A percentile compares a stretch with the other conserved stretches of the same genome.
Conservation (phyloP, 2,113 vertebrate species). For the Entomyzon cyanotis region DNA sequence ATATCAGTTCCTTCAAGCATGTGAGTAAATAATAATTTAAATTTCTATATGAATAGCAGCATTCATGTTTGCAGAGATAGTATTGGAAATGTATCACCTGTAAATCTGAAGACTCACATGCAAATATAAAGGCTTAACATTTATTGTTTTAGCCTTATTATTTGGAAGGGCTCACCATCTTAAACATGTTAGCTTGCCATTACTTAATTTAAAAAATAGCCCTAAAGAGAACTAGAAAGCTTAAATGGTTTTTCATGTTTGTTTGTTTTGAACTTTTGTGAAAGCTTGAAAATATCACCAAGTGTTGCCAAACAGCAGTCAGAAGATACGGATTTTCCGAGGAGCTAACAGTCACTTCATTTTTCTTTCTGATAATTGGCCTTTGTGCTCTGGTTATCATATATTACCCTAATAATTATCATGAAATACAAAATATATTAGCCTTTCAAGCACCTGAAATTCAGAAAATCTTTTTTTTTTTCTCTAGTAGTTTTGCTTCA, state of each 20-base stretch:
- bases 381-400: neutral
- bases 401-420: neutral
- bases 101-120: neutral
- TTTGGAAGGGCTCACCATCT: neutral
- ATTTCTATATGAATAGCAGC: neutral
- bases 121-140: neutral
- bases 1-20: neutral
- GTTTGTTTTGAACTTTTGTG: neutral
- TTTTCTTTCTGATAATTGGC: neutral
- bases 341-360: neutral
- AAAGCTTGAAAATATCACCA: neutral
- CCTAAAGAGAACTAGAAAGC: neutral
- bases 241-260: neutral
- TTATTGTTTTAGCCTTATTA: neutral
- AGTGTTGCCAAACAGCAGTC: neutral
- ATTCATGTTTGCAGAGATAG: neutral
- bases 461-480: neutral
- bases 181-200: neutral
- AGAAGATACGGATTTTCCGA: neutral
- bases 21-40: neutral
- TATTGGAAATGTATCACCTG: neutral
- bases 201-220: neutral
- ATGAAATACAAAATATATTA: neutral
- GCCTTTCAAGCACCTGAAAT: neutral
- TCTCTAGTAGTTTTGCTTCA: neutral